These are phyloP conservation scores for Palythoa grandis DNA, from an alignment of 92 coral and sea anemone species.

Conservation along the genomic window DNA sequence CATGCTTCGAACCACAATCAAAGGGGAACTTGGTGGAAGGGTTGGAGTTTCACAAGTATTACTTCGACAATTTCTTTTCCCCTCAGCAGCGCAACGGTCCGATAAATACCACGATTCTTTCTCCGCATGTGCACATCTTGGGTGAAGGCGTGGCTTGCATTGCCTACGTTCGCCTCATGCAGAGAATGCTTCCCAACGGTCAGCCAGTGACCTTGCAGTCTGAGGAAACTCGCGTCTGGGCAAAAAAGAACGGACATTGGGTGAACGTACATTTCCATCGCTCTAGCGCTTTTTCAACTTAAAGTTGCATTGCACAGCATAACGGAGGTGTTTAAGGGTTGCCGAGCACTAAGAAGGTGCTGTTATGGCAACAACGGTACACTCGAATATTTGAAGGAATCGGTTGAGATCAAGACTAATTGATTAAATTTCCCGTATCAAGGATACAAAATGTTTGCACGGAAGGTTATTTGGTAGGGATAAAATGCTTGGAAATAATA, in stretches of 20 bases:
- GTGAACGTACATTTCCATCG: slow-evolving; percentile 88
- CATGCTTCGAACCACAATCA: slow-evolving; percentile 82
- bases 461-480: background rate
- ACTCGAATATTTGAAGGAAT: background rate
- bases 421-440: background rate
- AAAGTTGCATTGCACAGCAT: background rate
- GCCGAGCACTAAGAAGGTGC: background rate
- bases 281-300: slow-evolving; percentile 48
- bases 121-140: slow-evolving; percentile 93
- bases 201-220: slow-evolving; percentile 71
- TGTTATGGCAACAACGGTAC: slow-evolving; percentile 3
- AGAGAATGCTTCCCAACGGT: slow-evolving; percentile 68
- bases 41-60: slow-evolving; percentile 90
- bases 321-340: background rate
- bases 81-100: slow-evolving; percentile 65
- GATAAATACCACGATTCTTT: slow-evolving; percentile 88
- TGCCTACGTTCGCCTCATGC: slow-evolving; percentile 89
- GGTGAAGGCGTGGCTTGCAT: slow-evolving; percentile 92
- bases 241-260: slow-evolving; percentile 85
- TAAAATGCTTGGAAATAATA: background rate
- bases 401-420: background rate
- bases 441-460: background rate
- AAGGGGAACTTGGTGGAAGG: slow-evolving; percentile 94
- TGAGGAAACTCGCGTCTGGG: slow-evolving; percentile 98
- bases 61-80: slow-evolving; percentile 66